Percentiles rank a stretch among this genome's conserved stretches.
phyloP scores from a whole-genome alignment of 2,797 vertebrate species.

The Pipistrellus pygmaeus region DNA sequence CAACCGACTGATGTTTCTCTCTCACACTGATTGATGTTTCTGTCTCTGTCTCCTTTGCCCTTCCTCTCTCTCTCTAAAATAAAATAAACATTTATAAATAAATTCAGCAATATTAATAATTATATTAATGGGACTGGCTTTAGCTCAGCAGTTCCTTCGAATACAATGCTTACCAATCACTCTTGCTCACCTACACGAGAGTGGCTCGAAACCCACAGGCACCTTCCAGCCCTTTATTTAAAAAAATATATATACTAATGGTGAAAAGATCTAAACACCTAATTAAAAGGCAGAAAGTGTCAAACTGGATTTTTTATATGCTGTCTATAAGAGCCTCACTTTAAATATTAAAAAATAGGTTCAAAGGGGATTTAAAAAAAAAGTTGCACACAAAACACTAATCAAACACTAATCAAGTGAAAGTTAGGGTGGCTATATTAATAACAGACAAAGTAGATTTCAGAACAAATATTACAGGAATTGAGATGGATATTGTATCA shows the following conservation, averaged over 20 bases:
- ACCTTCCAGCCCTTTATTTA: no score
- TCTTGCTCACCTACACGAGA: no score
- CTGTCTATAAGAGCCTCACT: neutral
- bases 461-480: neutral
- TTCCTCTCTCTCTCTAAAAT: neutral
- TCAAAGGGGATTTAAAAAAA: neutral
- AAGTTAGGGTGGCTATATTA: neutral
- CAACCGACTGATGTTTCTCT: neutral
- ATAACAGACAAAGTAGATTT: constrained; percentile 26
- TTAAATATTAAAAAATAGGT: constrained; percentile 27
- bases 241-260: neutral
- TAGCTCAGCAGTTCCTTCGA: no score
- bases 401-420: constrained; percentile 16
- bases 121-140: neutral
- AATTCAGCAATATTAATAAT: neutral
- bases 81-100: neutral
- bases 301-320: neutral
- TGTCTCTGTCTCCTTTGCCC: neutral
- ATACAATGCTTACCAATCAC: no score
- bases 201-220: no score
- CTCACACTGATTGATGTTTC: neutral
- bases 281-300: neutral
- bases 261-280: neutral
- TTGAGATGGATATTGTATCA: neutral
- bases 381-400: neutral